phyloP scores from a whole-genome alignment of 2,797 vertebrate species.

The Natrix natrix region DNA sequence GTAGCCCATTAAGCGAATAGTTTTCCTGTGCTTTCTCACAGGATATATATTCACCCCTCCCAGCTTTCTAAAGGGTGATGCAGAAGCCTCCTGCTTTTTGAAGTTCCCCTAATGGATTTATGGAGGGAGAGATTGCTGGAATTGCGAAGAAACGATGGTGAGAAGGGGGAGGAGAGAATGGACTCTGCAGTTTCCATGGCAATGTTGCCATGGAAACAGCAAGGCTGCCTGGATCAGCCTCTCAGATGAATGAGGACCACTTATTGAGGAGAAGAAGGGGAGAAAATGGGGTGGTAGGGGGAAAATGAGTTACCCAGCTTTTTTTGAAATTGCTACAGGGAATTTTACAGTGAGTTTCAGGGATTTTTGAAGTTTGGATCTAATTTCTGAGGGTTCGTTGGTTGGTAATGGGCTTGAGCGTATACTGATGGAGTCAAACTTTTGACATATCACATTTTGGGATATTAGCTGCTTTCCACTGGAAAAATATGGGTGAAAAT shows the following conservation, averaged over 20 bases:
- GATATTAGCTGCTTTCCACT: background rate
- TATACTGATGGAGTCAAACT: background rate
- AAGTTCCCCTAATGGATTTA: background rate
- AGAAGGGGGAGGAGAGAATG: conserved; percentile 26
- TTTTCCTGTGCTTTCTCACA: background rate
- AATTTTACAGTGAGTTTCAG: background rate
- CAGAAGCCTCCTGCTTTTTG: background rate
- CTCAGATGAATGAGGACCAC: conserved; percentile 37
- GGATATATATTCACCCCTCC: background rate
- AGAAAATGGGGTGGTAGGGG: background rate
- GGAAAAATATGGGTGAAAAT: background rate
- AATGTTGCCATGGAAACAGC: conserved; percentile 39
- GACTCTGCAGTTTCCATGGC: conserved; percentile 31
- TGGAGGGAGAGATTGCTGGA: background rate
- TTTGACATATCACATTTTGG: background rate
- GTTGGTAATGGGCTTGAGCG: background rate
- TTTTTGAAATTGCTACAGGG: no score
- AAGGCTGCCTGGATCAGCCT: conserved; percentile 30
- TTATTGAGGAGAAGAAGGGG: background rate
- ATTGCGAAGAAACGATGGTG: background rate
- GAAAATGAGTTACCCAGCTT: background rate
- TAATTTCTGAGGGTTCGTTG: background rate
- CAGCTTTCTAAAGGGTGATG: background rate
- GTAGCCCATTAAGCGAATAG: background rate
- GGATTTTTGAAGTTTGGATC: background rate